A percentile compares a stretch with the other conserved stretches of the same genome.
phyloP scores from a whole-genome alignment of 2,113 vertebrate genomes.

The Pomatorhinus ruficollis region DNA sequence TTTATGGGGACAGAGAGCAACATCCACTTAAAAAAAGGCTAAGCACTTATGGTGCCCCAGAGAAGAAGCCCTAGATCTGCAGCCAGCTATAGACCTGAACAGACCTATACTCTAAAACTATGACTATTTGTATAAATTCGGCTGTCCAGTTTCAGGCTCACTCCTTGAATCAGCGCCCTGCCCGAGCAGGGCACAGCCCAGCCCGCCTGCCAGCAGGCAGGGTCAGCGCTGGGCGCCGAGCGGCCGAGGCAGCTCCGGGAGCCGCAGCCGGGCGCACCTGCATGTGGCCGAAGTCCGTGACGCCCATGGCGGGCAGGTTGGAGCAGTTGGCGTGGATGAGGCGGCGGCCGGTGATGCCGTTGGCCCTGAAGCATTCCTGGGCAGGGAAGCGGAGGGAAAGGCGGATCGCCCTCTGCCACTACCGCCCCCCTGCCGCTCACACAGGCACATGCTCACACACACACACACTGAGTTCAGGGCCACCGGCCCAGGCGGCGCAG shows the following conservation, averaged over 20 bases:
- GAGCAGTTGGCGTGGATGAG: constrained; percentile 83
- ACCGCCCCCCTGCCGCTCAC: neutral
- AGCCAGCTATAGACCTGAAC: neutral
- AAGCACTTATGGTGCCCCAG: neutral
- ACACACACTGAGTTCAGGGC: neutral
- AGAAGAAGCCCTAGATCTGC: neutral
- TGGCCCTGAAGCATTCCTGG: constrained; percentile 89
- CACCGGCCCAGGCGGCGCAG: neutral
- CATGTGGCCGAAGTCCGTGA: constrained; percentile 88
- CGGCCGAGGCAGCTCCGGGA: neutral
- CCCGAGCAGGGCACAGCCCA: rapidly evolving
- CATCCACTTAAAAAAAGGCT: neutral
- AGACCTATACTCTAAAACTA: neutral
- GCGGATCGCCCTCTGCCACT: neutral
- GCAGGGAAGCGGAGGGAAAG: neutral
- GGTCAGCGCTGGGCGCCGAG: neutral
- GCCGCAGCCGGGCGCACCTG: constrained; percentile 72
- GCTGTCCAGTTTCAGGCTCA: neutral
- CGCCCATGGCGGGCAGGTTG: constrained; percentile 83
- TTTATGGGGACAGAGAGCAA: neutral
- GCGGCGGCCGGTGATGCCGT: constrained; percentile 84
- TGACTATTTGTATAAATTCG: neutral
- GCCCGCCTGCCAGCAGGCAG: neutral
- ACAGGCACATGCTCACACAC: neutral
- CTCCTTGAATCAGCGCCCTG: neutral